Percentiles rank a stretch among this genome's conserved stretches.
These are phyloP conservation scores for Hyles lineata DNA, from an alignment of 2,888 invertebrate genomes.

Conservation along the genomic window DNA sequence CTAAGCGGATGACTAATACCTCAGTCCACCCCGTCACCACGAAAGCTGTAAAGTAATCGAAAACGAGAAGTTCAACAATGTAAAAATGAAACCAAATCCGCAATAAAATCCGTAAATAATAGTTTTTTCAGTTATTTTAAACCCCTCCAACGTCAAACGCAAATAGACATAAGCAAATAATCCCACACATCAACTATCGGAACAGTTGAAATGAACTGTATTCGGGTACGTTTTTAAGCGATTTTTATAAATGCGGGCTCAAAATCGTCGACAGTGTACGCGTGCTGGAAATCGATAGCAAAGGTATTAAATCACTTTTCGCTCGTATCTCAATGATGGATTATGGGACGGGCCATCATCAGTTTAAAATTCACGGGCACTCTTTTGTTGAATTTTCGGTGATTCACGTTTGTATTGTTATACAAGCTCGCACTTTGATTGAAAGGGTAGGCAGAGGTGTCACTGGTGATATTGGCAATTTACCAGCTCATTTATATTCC, in stretches of 20 bases:
- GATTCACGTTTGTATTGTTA: conserved; percentile 27
- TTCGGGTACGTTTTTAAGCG: background rate
- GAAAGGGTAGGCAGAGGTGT: no score
- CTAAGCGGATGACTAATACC: no score
- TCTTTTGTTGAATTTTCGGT: conserved; percentile 29
- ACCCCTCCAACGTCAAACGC: background rate
- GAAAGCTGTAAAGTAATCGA: no score
- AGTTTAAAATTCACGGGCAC: conserved; percentile 58
- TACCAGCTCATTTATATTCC: no score
- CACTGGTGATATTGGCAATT: no score
- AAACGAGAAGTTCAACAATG: no score
- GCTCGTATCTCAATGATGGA: conserved; percentile 69
- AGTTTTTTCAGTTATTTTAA: background rate
- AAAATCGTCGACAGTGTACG: conserved; percentile 47
- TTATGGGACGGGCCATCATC: conserved; percentile 59
- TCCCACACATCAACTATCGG: conserved; percentile 3
- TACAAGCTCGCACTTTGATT: background rate
- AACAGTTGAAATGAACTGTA: background rate
- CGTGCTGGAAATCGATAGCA: conserved; percentile 58
- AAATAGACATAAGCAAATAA: background rate
- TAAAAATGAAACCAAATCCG: no score
- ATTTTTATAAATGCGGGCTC: conserved; percentile 17
- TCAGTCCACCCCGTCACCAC: no score
- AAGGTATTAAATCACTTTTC: conserved; percentile 65
- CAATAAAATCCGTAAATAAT: no score